Base-by-base conservation (phyloP, 2,888 invertebrate genomes). In the Vesta saturnalis region DNA sequence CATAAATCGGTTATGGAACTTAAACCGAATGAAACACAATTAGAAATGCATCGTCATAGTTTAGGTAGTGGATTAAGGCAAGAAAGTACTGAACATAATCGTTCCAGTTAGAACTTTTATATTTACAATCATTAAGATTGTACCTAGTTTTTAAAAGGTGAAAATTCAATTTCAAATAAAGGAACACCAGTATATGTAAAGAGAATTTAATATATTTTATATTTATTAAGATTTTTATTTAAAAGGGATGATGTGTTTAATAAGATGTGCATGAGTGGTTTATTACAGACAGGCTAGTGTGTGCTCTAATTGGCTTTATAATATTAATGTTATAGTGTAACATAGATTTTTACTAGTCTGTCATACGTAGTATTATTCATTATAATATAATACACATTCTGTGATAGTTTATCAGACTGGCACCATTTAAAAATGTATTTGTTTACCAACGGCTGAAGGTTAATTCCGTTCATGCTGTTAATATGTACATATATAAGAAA, bases 361-460 rank as follows among this genome's bases (percentile, higher is more conserved):
- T 64, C 64, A 35, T 57, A 59, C 58, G 57, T 66, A 55, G 43
- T 67, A 67, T 62, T 57, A 57, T 60, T 64, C 55, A 47, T 69
- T 39, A 39, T 74, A 78, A 73, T 76, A 75, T 75, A 75, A 76
- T 75, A 80, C 77, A 80, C 79, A 74, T 81, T 80, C 82, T 82
- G 82, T 82, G 82, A 82, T 82, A 82, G 82, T 75, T 75, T 76
- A 74, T 79, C 81, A 82, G 82, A 82, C 82, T 82, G 82, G 81
- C 81, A 81, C 81, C 76, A 77, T 73, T 72, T 70, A 65, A 69
- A 64, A 61, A 65, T 65, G 59, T 67, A 65, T 64, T 61, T 69
- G 60, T 69, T 69, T 69, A 67, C 57, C 49, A 55, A 55, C 67
- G 52, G 58, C 62, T 59, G 58, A 63, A 52, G n/a, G 52, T 21